These are phyloP conservation scores for Oligia fasciuncula DNA, from an alignment of 2,888 invertebrate species.

Conservation along the genomic window DNA sequence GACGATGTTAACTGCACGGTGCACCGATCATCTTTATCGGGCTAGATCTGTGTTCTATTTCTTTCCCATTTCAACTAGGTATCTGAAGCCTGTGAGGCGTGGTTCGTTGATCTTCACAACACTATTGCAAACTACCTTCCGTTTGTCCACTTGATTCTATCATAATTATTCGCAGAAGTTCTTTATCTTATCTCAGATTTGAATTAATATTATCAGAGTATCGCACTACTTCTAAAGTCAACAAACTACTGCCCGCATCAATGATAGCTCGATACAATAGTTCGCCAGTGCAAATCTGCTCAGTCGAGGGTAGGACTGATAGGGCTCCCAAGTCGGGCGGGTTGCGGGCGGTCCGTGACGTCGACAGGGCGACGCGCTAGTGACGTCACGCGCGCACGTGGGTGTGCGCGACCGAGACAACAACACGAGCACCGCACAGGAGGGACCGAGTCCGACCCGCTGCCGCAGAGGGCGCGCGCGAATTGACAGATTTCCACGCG, in stretches of 20 bases:
- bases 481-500: slow-evolving; percentile 86
- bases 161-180: slow-evolving; percentile 27
- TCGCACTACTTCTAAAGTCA: slow-evolving; percentile 35
- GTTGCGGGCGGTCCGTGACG: slow-evolving; percentile 80
- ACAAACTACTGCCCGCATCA: slow-evolving; percentile 36
- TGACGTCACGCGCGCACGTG: slow-evolving; percentile 88
- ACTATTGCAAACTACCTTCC: slow-evolving; percentile 6
- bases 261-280: slow-evolving; percentile 24
- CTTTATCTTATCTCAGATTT: slow-evolving; percentile 38
- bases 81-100: not conserved
- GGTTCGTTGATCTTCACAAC: slow-evolving; percentile 6
- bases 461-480: slow-evolving; percentile 81
- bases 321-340: slow-evolving; percentile 65
- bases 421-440: slow-evolving; percentile 66
- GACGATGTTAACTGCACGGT: slow-evolving; percentile 26
- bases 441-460: slow-evolving; percentile 68
- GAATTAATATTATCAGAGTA: slow-evolving; percentile 25
- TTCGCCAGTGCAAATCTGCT: slow-evolving; percentile 26
- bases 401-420: slow-evolving; percentile 81
- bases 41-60: slow-evolving; percentile 10
- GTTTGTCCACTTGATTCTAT: slow-evolving; percentile 18
- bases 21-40: slow-evolving; percentile 19
- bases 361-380: slow-evolving; percentile 76
- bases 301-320: slow-evolving; percentile 61
- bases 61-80: not conserved